Evolutionary conservation across 2,113 vertebrate genomes (phyloP).

Genomic region (Melanocharis versteri): DNA sequence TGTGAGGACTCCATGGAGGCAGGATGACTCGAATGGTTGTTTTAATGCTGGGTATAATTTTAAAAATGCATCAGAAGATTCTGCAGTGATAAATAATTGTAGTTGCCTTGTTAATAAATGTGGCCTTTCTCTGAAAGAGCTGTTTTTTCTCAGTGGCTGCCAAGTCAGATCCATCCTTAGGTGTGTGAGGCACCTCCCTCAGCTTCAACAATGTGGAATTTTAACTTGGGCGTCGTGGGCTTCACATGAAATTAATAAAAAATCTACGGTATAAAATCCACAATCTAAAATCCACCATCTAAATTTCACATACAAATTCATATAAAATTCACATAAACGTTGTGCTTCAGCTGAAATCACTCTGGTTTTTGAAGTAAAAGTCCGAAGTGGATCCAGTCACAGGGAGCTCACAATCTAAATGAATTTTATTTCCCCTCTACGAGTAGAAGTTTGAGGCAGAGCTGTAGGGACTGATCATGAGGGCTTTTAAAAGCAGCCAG

Average conservation of each 20-base stretch:
- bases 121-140: not conserved
- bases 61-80: not conserved
- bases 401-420: not conserved
- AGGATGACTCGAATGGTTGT: not conserved
- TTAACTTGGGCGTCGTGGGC: not conserved
- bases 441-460: not conserved
- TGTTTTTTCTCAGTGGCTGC: not conserved
- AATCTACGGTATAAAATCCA: not conserved
- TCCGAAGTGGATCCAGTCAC: not conserved
- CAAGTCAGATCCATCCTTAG: not conserved
- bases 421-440: not conserved
- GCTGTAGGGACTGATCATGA: too few relatives aligned
- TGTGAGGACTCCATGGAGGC: not conserved
- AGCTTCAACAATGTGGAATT: not conserved
- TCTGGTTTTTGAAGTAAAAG: not conserved
- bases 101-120: not conserved
- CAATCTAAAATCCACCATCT: too few relatives aligned
- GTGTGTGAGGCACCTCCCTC: not conserved
- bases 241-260: not conserved
- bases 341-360: not conserved
- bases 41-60: not conserved
- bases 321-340: not conserved
- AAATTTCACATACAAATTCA: not conserved
- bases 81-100: not conserved
- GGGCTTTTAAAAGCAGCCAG: not conserved